Evolutionary conservation across 2,888 invertebrate genomes (phyloP).

Genomic region (Drosophila helvetica): DNA sequence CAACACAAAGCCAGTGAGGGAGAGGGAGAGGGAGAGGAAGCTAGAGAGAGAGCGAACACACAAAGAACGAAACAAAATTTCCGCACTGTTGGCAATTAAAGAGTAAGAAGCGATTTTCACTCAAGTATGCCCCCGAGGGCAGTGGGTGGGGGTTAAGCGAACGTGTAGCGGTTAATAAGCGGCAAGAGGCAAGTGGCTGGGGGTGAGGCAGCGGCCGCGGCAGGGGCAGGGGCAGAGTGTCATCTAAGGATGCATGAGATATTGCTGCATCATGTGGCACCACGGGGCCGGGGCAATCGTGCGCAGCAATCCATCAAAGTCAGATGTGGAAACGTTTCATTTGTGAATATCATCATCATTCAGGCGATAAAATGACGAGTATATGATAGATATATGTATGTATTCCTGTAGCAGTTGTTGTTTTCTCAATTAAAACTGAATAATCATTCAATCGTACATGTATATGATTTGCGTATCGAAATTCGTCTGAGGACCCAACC

Average conservation of each 20-base stretch:
- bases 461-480: constrained; percentile 6
- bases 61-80: constrained; percentile 37
- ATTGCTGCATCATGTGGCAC: neutral
- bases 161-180: constrained; percentile 36
- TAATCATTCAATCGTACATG: constrained; percentile 1
- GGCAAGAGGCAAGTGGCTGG: neutral
- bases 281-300: neutral
- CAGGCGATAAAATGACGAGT: no score
- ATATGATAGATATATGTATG: no score
- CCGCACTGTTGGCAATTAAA: constrained; percentile 64
- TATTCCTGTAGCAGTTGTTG: neutral
- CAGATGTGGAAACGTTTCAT: neutral
- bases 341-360: neutral
- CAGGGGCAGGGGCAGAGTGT: neutral
- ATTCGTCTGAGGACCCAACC: neutral
- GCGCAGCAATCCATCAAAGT: constrained; percentile 13
- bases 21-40: neutral
- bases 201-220: no score
- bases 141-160: neutral
- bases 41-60: neutral
- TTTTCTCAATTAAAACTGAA: constrained; percentile 4
- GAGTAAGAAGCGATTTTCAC: constrained; percentile 55
- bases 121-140: neutral
- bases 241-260: constrained; percentile 1
- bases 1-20: neutral